Evolutionary conservation across 2,797 vertebrate genomes (phyloP).

Genomic region (Glyptemys insculpta): DNA sequence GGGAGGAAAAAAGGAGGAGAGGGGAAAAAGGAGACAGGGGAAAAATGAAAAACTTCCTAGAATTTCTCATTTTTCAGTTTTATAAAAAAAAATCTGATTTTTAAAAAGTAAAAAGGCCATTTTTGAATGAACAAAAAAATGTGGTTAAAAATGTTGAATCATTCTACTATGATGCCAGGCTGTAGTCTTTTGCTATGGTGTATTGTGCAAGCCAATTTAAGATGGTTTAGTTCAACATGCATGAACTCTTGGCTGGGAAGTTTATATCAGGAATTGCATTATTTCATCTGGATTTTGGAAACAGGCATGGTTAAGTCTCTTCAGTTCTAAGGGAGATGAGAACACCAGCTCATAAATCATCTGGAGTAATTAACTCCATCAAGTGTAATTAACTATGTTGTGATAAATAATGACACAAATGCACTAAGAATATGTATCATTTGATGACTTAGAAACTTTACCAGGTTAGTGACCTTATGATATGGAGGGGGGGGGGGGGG

Average conservation of each 20-base stretch:
- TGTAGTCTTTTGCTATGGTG: constrained; percentile 28
- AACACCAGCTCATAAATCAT: not conserved
- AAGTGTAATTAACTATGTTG: not conserved
- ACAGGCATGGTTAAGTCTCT: not conserved
- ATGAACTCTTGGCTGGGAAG: constrained; percentile 44
- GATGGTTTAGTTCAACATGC: constrained; percentile 24
- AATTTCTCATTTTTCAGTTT: constrained; percentile 2
- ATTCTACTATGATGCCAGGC: not conserved
- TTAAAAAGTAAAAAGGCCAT: not conserved
- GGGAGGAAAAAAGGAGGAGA: not conserved
- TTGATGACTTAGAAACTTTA: not conserved
- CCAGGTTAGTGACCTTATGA: not conserved
- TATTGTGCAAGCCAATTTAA: constrained; percentile 51
- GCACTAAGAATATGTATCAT: not conserved
- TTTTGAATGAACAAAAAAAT: not conserved
- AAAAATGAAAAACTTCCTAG: not conserved
- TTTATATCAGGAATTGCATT: constrained; percentile 23
- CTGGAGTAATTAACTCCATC: constrained; percentile 21
- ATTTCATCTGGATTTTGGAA: constrained; percentile 31
- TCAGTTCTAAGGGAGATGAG: not conserved
- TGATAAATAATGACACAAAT: not conserved
- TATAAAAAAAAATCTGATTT: not conserved
- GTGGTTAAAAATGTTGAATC: not conserved
- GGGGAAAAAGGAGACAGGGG: not conserved
- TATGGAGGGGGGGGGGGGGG: not conserved